phyloP scores from a whole-genome alignment of 2,113 vertebrate genomes.

The Erythrocercus mccallii region DNA sequence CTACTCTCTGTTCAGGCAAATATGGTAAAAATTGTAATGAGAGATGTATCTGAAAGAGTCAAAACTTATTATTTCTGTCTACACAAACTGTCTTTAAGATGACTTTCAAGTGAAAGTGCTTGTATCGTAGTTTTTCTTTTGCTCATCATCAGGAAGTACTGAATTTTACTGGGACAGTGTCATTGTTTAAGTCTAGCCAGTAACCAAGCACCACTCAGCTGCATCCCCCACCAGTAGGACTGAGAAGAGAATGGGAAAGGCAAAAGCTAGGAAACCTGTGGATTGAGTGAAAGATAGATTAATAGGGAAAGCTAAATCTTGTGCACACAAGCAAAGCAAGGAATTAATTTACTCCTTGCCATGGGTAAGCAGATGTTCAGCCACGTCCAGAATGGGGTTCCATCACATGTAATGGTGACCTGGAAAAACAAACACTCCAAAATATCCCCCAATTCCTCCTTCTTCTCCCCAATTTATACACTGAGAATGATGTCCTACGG shows the following conservation, averaged over 20 bases:
- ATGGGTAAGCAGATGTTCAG: neutral
- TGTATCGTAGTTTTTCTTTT: neutral
- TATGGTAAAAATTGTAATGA: neutral
- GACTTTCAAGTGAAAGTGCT: neutral
- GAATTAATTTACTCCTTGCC: neutral
- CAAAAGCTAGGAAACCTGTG: neutral
- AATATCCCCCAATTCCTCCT: neutral
- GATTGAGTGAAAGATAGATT: neutral
- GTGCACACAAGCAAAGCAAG: neutral
- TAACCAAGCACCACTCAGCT: neutral
- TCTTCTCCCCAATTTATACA: neutral
- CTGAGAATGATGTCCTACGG: neutral
- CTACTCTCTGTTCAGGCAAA: neutral
- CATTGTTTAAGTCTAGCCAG: neutral
- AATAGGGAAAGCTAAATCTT: neutral
- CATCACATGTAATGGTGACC: neutral
- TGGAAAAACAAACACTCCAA: neutral
- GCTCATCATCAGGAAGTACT: neutral
- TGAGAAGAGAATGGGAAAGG: neutral
- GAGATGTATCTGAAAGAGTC: neutral
- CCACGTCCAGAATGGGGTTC: neutral
- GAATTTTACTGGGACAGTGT: neutral
- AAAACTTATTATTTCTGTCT: neutral
- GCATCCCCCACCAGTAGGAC: rapidly evolving
- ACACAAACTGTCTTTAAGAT: neutral